Evolutionary conservation across 2,888 invertebrate species (phyloP).

Genomic region (Volucella inflata): DNA sequence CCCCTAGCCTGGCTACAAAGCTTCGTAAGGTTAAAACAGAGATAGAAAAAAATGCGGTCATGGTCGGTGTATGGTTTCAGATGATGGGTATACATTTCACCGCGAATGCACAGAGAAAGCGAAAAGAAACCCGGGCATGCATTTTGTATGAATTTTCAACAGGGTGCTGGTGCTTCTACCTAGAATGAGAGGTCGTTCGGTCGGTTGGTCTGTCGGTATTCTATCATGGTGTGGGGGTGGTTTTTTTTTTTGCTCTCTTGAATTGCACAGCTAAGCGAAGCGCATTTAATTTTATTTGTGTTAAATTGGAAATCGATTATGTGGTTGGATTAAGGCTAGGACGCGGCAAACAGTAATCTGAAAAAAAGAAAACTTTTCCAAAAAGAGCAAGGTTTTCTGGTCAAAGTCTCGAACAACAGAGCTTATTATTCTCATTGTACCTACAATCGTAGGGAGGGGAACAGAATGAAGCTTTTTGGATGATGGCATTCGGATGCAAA

Average conservation of each 20-base stretch:
- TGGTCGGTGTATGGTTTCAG: slow-evolving; percentile 60
- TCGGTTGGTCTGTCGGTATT: background rate
- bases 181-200: slow-evolving; percentile 12
- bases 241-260: slow-evolving; percentile 6
- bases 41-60: slow-evolving; percentile 63
- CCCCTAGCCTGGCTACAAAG: too few species aligned
- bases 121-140: slow-evolving; percentile 23
- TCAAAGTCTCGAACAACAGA: slow-evolving; percentile 30
- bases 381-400: slow-evolving; percentile 47
- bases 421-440: slow-evolving; percentile 50
- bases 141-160: slow-evolving; percentile 62
- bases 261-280: slow-evolving; percentile 72
- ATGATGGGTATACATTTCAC: slow-evolving; percentile 60
- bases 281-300: slow-evolving; percentile 71
- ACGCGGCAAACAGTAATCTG: background rate
- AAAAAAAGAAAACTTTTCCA: slow-evolving; percentile 1
- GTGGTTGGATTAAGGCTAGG: slow-evolving; percentile 63
- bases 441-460: slow-evolving; percentile 9
- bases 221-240: slow-evolving; percentile 3
- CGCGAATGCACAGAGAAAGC: slow-evolving; percentile 56
- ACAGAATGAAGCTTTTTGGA: slow-evolving; percentile 20
- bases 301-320: slow-evolving; percentile 74
- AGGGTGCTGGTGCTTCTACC: slow-evolving; percentile 41
- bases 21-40: background rate
- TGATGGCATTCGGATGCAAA: background rate